These are phyloP conservation scores for Sebastes variabilis DNA, from an alignment of 2,797 vertebrate genomes.

Conservation along the genomic window DNA sequence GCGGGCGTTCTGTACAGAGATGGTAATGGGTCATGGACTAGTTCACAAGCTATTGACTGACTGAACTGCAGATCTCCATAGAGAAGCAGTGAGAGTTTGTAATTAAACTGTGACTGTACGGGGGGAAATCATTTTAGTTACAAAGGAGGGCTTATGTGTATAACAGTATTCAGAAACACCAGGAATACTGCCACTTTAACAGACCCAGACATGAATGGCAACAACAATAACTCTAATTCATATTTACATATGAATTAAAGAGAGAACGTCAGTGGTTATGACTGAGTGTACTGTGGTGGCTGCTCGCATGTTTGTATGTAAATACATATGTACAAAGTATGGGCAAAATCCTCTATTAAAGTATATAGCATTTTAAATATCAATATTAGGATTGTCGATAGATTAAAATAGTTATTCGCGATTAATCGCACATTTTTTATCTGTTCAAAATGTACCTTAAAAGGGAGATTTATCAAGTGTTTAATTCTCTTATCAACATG, in stretches of 20 bases:
- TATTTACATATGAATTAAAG: slow-evolving; percentile 44
- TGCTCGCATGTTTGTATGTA: no score
- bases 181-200: slow-evolving; percentile 2
- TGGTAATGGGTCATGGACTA: slow-evolving; percentile 14
- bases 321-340: no score
- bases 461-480: no score
- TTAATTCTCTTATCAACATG: no score
- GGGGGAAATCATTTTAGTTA: background rate
- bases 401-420: no score
- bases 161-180: background rate
- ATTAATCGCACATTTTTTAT: no score
- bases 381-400: no score
- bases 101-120: background rate
- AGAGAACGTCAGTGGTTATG: slow-evolving; percentile 2
- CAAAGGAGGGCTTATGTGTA: background rate
- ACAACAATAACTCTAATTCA: background rate
- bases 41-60: slow-evolving; percentile 2
- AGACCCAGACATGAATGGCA: background rate
- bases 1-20: background rate
- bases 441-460: no score
- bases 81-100: background rate
- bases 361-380: background rate
- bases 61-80: background rate
- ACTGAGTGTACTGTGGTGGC: background rate
- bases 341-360: background rate